phyloP scores from a whole-genome alignment of 2,888 invertebrate genomes.

The Drosophila mimica region DNA sequence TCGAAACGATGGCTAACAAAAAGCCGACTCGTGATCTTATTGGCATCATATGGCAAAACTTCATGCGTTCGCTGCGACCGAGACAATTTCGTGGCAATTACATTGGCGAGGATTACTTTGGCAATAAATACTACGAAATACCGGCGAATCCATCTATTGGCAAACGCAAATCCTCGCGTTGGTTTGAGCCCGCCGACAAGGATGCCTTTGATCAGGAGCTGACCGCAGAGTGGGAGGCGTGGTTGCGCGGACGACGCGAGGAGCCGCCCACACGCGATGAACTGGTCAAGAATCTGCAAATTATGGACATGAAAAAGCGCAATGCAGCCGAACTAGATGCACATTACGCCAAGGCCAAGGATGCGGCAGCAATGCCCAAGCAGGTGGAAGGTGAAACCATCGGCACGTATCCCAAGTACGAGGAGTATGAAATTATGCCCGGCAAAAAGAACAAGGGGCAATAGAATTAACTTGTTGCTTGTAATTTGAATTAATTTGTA shows the following conservation, averaged over 20 bases:
- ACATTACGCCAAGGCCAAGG: conserved; percentile 85
- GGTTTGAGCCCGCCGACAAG: conserved; percentile 89
- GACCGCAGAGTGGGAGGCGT: conserved; percentile 95
- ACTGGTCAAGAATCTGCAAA: conserved; percentile 88
- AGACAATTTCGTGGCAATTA: conserved; percentile 86
- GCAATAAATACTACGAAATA: conserved; percentile 93
- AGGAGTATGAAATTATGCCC: conserved; percentile 87
- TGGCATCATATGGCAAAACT: conserved; percentile 83
- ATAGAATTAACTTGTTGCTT: not conserved
- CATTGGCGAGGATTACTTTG: conserved; percentile 91
- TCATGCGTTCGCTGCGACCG: conserved; percentile 84
- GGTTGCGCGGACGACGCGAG: conserved; percentile 90
- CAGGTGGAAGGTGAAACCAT: conserved; percentile 84
- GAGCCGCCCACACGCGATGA: conserved; percentile 91
- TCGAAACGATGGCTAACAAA: conserved; percentile 65
- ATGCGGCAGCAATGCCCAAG: conserved; percentile 62
- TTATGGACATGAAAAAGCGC: conserved; percentile 90
- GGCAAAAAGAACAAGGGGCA: conserved; percentile 71
- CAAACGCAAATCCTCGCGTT: conserved; percentile 88
- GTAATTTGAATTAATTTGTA: conserved; percentile 43
- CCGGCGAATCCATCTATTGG: conserved; percentile 88
- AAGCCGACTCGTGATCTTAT: conserved; percentile 83
- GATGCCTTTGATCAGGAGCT: conserved; percentile 89
- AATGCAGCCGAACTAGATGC: conserved; percentile 90
- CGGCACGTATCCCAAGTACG: conserved; percentile 83